Evolutionary conservation across 1,140 invertebrate genomes (phyloP), one percentile per base, ranked within the genome.

Genomic region (Scaptomyza pallida): DNA sequence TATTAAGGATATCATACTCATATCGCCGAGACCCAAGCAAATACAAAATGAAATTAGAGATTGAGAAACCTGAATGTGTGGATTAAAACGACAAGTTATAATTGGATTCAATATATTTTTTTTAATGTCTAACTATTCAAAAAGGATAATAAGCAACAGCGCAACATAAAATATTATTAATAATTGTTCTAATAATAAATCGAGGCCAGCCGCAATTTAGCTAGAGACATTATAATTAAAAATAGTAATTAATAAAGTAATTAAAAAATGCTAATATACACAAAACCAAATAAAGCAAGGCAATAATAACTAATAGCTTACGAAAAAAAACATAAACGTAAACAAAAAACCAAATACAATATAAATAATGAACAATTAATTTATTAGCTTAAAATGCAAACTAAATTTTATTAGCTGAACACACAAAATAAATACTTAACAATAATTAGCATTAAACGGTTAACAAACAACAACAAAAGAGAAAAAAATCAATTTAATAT

Each of bases 391-490:
- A 54, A 62, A 30, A 45, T 12, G 50, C 43, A 54, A 62, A 40
- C 23, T 45, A 56, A 48, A 40, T 54, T 56, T 45, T 8, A 52
- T 10, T 52, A 50, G 17, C 15, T 10, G 8, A 45, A 45, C 5
- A 40, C 57, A 55, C 44, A 81, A 61, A 50, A 76, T 57, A 76
- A 54, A 83, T 55, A 85, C 51, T 72, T 69, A 89, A 89, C 83
- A 89, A 89, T 85, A 89, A 89, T 76, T 89, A 85, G 79, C 54
- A 72, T 77, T 89, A 79, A 89, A 77, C 30, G 55, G 69, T 63
- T 60, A 72, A 82, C 45, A 78, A 56, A 43, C 26, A 4, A 62
- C 17, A 21, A 48, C 33, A 9, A 13, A 44, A 23, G 33, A 12
- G 15, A 43, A 16, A 45, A 50, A 41, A 26, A 47, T 30, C 23